A percentile compares a stretch with the other conserved stretches of the same genome.
These are phyloP conservation scores for Pristionchus pacificus DNA, from an alignment of 1,140 invertebrate genomes.

Conservation along the genomic window DNA sequence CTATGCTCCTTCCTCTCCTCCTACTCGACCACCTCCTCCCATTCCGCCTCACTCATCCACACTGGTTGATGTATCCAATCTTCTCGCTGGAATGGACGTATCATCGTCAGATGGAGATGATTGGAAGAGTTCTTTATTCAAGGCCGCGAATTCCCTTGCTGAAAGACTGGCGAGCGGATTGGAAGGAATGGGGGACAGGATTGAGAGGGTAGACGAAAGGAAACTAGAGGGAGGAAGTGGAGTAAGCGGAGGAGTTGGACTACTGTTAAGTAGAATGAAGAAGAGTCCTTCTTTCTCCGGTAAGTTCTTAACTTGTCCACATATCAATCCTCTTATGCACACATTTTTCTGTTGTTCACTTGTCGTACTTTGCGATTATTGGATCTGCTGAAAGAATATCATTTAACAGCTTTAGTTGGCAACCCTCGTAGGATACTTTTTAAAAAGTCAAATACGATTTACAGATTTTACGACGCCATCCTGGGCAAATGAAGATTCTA, in stretches of 20 bases:
- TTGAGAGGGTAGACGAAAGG: too few relatives aligned
- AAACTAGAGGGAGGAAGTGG: background rate
- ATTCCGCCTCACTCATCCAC: background rate
- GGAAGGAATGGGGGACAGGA: too few relatives aligned
- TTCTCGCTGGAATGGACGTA: background rate
- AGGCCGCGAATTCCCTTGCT: background rate
- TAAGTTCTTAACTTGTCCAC: too few relatives aligned
- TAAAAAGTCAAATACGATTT: too few relatives aligned
- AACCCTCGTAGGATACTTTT: too few relatives aligned
- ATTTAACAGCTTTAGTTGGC: too few relatives aligned
- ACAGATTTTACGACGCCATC: too few relatives aligned
- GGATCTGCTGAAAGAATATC: too few relatives aligned
- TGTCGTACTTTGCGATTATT: too few relatives aligned
- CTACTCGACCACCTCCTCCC: background rate
- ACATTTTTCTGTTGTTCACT: too few relatives aligned
- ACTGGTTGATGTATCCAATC: background rate
- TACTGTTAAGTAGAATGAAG: background rate
- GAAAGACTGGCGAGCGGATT: background rate
- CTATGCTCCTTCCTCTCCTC: background rate
- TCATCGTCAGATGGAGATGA: background rate
- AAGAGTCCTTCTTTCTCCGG: background rate
- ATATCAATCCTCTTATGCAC: too few relatives aligned
- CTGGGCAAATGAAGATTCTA: too few relatives aligned
- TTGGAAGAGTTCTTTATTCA: background rate
- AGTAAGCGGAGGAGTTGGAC: background rate